Evolutionary conservation across 2,888 invertebrate species (phyloP), one percentile per base, ranked within the genome.

Genomic region (Orchesella flavescens): DNA sequence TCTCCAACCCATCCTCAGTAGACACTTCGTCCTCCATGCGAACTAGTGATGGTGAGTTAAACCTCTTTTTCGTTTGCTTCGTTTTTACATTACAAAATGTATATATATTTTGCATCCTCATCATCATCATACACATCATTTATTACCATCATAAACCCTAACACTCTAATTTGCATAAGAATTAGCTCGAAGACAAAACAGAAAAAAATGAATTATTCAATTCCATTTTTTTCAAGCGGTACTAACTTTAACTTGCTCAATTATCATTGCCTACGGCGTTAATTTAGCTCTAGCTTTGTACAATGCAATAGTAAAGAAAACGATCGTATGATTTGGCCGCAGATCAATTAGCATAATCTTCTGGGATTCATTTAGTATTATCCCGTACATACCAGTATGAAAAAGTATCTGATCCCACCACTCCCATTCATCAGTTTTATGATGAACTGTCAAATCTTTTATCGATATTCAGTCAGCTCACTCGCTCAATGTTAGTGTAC

Each of bases 1-100:
- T 78, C 55, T 82, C 82, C 12, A 85, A 75, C 57, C 85, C 85
- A 7, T 72, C 83, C 17, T 85, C 85, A 10, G 85, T 85, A 0
- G 85, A 78, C 21, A 83, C 85, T 12, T 15, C 77, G 44, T 80
- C 84, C 12, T 76, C 78, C 17, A 43, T 76, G n/a, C 75, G 83
- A 66, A 59, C 83, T 34, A 83, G 83, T 61, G 85, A 85, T 76
- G 85, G 82, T 83, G 55, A 83, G 83, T 65, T n/a, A 10, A 23
- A 44, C 21, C 24, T 43, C 10, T 59, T 7, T 59, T 53, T 23
- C 1, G 7, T 55, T 46, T 21, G 5, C 24, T 53, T 21, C 5
- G 21, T 55, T 23, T 53, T 55, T n/a, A 9, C 21, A 46, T 2
- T 9, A 63, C 34, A 63, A 34, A 2, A 63, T 21, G n/a, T n/a